Evolutionary conservation across 2,888 invertebrate species (phyloP), one percentile per base, ranked within the genome.

Genomic region (Germaria angustata): DNA sequence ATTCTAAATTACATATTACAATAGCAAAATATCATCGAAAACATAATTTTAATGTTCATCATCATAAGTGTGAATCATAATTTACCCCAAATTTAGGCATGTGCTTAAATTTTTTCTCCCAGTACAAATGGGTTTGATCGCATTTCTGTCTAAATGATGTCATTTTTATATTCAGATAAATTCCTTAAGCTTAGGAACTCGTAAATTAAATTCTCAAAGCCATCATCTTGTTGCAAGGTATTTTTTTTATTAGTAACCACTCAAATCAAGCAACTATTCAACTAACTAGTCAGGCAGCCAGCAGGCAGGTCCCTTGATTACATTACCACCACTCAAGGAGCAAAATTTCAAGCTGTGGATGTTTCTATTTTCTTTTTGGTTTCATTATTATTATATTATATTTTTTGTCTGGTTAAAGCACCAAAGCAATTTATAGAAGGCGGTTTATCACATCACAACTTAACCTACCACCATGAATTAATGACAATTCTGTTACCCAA

Each of bases 401-500:
- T 41, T 44, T 32, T 36, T 55, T 59, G 65, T 65, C 51, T 76
- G 69, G 32, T 76, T 68, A 76, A 79, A 36, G 59, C 79, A 79
- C 71, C 65, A 66, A 44, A 66, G 78, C 69, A 75, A 65, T 79
- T 75, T 79, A 79, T 79, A 75, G 78, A 82, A 79, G 82, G 82
- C 82, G 82, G 82, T 79, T 82, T 82, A 82, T 82, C 82, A 82
- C 82, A 82, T 82, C 82, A 79, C 82, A 82, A 79, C 76, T 82
- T 82, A 82, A 82, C 75, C 71, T 82, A 82, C 82, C 82, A 79
- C 79, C 82, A 79, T 66, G 82, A 82, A 82, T 82, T 82, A 82
- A 82, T 82, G 82, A 82, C 82, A 82, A 71, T 82, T 82, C 71
- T 71, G 79, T 82, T 79, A 55, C 75, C 44, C 75, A 78, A 65